These are phyloP conservation scores for Tetragnatha versicolor DNA, from an alignment of 1,140 invertebrate species.

Conservation along the genomic window DNA sequence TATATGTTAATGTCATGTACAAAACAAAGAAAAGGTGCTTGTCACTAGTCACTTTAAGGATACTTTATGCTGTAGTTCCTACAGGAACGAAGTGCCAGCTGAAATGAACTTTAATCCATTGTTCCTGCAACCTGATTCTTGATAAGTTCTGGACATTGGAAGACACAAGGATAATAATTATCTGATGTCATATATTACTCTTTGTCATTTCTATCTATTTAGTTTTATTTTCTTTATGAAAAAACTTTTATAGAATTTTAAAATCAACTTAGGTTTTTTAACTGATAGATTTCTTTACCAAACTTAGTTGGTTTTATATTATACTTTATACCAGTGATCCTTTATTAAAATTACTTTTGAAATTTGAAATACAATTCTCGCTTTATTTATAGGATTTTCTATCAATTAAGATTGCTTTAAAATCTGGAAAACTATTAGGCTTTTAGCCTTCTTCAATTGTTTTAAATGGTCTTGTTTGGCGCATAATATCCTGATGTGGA, in stretches of 20 bases:
- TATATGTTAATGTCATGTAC: conserved; percentile 22
- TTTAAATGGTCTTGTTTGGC: no score
- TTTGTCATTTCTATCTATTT: neutral
- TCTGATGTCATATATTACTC: neutral
- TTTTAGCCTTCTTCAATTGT: no score
- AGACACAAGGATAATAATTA: neutral
- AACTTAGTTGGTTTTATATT: neutral
- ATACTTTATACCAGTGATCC: no score
- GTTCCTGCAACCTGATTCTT: conserved; percentile 31
- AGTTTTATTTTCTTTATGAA: neutral
- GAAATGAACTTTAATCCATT: neutral
- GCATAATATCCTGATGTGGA: no score
- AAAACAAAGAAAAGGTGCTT: conserved; percentile 39
- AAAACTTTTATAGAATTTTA: neutral
- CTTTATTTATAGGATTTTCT: no score
- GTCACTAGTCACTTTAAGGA: conserved; percentile 41
- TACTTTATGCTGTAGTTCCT: conserved; percentile 45
- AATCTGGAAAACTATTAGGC: no score
- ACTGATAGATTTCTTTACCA: neutral
- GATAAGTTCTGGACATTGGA: no score
- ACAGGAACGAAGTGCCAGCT: conserved; percentile 46
- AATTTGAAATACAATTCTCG: no score
- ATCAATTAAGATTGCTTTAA: no score
- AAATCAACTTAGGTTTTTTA: neutral
- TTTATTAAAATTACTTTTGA: no score